phyloP scores from a whole-genome alignment of 53 echinoderm and acorn worm species.

The Crossaster papposus region DNA sequence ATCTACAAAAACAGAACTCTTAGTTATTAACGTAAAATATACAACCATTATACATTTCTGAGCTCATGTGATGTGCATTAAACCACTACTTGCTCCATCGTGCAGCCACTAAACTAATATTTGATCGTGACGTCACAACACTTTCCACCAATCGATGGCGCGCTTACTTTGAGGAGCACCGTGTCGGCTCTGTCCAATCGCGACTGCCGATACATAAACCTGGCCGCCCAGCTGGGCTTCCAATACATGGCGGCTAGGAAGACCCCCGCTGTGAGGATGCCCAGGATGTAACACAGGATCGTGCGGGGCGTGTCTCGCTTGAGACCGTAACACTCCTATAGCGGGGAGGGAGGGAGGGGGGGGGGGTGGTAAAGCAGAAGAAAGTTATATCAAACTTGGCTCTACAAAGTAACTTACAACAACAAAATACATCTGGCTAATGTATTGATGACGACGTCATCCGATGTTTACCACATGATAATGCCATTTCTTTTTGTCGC shows the following conservation, averaged over 20 bases:
- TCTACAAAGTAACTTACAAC: too few species aligned
- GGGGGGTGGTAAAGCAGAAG: not conserved
- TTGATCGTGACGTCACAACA: not conserved
- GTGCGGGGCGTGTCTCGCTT: constrained; percentile 53
- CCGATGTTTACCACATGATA: too few species aligned
- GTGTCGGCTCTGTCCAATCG: constrained; percentile 63
- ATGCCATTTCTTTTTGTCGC: too few species aligned
- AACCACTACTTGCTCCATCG: not conserved
- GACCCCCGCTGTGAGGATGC: constrained; percentile 59
- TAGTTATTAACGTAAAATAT: too few species aligned
- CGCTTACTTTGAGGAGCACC: constrained; percentile 69
- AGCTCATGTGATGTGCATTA: not conserved
- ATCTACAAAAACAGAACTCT: too few species aligned
- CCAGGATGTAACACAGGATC: constrained; percentile 57
- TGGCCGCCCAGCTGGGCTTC: constrained; percentile 71
- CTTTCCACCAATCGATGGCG: constrained; percentile 30
- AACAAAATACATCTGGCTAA: too few species aligned
- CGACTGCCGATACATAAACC: constrained; percentile 61
- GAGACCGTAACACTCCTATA: constrained; percentile 66
- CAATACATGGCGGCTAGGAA: constrained; percentile 61
- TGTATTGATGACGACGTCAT: too few species aligned
- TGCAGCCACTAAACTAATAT: not conserved
- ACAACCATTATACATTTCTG: too few species aligned
- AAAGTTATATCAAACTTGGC: too few species aligned
- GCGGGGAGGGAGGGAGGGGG: not conserved